phyloP scores from a whole-genome alignment of 2,113 vertebrate species.

The Pipra filicauda region DNA sequence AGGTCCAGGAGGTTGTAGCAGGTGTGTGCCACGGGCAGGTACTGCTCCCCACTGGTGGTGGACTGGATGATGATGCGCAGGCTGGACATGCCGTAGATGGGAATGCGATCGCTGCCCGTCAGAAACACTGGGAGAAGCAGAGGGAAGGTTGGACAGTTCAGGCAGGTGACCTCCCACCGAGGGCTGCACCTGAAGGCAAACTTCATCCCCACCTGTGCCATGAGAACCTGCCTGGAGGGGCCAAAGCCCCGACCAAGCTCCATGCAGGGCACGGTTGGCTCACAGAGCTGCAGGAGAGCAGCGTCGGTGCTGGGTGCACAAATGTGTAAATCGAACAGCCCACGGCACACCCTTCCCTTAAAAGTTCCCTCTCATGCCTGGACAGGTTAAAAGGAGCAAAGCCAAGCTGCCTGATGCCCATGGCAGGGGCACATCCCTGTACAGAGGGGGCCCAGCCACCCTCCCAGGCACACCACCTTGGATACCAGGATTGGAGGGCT shows the following conservation, averaged over 20 bases:
- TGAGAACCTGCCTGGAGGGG: not conserved
- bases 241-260: fast-evolving
- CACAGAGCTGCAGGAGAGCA: not conserved
- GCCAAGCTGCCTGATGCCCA: not conserved
- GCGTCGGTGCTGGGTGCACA: not conserved
- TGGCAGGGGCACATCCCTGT: not conserved
- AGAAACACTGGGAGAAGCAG: slow-evolving; percentile 84
- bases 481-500: not conserved
- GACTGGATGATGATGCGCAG: slow-evolving; percentile 92
- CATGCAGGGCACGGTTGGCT: fast-evolving
- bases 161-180: fast-evolving
- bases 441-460: not conserved
- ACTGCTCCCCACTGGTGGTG: slow-evolving; percentile 85
- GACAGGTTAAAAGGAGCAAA: not conserved
- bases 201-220: fast-evolving
- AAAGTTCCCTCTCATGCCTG: not conserved
- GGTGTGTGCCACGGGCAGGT: slow-evolving; percentile 94
- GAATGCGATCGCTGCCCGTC: slow-evolving; percentile 96
- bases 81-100: slow-evolving; percentile 97
- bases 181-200: not conserved
- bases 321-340: not conserved
- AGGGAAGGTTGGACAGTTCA: not conserved
- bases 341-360: not conserved
- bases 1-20: slow-evolving; percentile 98
- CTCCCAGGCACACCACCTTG: not conserved